phyloP scores from a whole-genome alignment of 2,888 invertebrate species.

The Aporophyla nigra region DNA sequence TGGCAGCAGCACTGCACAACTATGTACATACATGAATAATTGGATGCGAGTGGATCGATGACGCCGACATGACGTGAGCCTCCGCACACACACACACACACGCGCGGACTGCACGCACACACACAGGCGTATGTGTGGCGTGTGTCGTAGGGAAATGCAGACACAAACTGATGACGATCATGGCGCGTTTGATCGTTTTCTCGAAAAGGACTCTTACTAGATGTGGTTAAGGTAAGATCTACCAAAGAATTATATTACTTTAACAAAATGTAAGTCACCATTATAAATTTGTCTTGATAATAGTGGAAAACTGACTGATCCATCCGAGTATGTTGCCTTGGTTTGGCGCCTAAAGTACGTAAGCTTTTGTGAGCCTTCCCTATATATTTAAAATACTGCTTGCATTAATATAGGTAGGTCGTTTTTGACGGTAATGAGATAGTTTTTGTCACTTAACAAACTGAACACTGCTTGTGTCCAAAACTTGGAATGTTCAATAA shows the following conservation, averaged over 20 bases:
- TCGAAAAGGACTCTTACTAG: neutral
- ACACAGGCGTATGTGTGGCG: neutral
- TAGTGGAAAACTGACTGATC: neutral
- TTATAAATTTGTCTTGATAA: neutral
- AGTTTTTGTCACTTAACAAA: constrained; percentile 8
- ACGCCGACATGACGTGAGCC: constrained; percentile 69
- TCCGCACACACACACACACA: constrained; percentile 29
- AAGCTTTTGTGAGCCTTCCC: constrained; percentile 10
- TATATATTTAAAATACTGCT: neutral
- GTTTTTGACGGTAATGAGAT: constrained; percentile 13
- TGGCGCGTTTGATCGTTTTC: neutral
- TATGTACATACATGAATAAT: constrained; percentile 71
- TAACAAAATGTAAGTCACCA: neutral
- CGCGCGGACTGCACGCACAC: neutral
- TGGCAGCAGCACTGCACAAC: constrained; percentile 59
- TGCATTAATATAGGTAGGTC: neutral
- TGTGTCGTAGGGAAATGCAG: neutral
- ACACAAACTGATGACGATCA: constrained; percentile 7
- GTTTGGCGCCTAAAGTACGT: neutral
- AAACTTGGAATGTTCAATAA: neutral
- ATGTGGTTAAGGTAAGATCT: neutral
- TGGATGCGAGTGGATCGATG: constrained; percentile 75
- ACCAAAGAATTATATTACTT: neutral
- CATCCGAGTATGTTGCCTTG: neutral
- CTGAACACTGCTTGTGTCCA: neutral